These are phyloP conservation scores for Polypedilum pembai DNA, from an alignment of 1,140 invertebrate genomes.

Conservation along the genomic window DNA sequence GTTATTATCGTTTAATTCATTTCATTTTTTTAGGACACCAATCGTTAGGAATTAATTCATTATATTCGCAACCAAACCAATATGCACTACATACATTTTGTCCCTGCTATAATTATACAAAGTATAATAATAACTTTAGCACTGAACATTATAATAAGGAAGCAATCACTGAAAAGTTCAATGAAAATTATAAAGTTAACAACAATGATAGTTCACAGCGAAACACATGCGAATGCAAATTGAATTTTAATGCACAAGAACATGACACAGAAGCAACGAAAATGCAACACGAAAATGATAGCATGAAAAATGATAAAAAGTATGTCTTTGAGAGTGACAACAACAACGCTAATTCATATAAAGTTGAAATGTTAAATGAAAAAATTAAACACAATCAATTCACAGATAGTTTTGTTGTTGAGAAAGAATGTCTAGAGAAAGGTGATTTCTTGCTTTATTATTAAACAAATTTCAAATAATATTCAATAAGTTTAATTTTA, in stretches of 20 bases:
- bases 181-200: slow-evolving; percentile 5
- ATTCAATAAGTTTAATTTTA: slow-evolving; percentile 10
- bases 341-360: slow-evolving; percentile 35
- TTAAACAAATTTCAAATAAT: background rate
- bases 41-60: background rate
- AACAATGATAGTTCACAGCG: slow-evolving; percentile 34
- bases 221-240: slow-evolving; percentile 42
- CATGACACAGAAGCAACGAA: slow-evolving; percentile 38
- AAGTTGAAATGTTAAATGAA: slow-evolving; percentile 33
- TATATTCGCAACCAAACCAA: background rate
- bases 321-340: slow-evolving; percentile 41
- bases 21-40: background rate
- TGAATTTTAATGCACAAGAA: slow-evolving; percentile 40
- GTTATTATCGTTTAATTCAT: background rate
- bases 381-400: slow-evolving; percentile 43
- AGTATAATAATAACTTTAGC: background rate
- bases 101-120: slow-evolving; percentile 6
- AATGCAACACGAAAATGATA: slow-evolving; percentile 42
- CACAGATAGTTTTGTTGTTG: slow-evolving; percentile 39
- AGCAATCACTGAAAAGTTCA: slow-evolving; percentile 1
- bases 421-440: slow-evolving; percentile 44
- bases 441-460: slow-evolving; percentile 33
- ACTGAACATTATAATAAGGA: background rate
- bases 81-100: background rate
- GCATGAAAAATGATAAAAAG: slow-evolving; percentile 38